Evolutionary conservation across 2,888 invertebrate genomes (phyloP).

Genomic region (Diploptera punctata): DNA sequence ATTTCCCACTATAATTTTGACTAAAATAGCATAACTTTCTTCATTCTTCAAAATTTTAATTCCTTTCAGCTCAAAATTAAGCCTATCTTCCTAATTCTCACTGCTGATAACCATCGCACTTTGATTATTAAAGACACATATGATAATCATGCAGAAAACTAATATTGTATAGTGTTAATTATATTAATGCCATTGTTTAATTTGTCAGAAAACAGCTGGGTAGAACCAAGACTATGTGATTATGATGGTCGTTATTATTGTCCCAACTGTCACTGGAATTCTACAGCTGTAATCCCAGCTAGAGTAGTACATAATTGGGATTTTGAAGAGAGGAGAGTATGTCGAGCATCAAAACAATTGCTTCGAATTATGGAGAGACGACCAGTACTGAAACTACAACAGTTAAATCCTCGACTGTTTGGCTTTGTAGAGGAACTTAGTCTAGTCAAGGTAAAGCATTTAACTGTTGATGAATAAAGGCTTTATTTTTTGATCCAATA

Average conservation of each 20-base stretch:
- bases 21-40: too few relatives aligned
- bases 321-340: constrained; percentile 80
- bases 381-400: constrained; percentile 81
- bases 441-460: constrained; percentile 70
- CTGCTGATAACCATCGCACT: too few relatives aligned
- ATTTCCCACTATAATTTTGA: too few relatives aligned
- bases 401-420: constrained; percentile 86
- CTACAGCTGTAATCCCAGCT: constrained; percentile 81
- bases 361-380: constrained; percentile 76
- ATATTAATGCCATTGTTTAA: too few relatives aligned
- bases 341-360: constrained; percentile 86
- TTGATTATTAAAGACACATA: too few relatives aligned
- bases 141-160: too few relatives aligned
- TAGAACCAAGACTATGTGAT: constrained; percentile 86
- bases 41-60: too few relatives aligned
- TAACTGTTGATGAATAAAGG: too few relatives aligned
- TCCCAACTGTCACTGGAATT: constrained; percentile 91
- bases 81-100: too few relatives aligned
- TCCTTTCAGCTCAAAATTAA: too few relatives aligned
- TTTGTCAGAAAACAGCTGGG: constrained; percentile 58
- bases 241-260: constrained; percentile 94
- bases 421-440: constrained; percentile 88
- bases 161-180: too few relatives aligned
- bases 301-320: constrained; percentile 95
- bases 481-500: too few relatives aligned